Percentiles rank a stretch among this genome's conserved stretches.
Conservation (phyloP, 2,797 vertebrate genomes). For the Phyllotis vaccarum region DNA sequence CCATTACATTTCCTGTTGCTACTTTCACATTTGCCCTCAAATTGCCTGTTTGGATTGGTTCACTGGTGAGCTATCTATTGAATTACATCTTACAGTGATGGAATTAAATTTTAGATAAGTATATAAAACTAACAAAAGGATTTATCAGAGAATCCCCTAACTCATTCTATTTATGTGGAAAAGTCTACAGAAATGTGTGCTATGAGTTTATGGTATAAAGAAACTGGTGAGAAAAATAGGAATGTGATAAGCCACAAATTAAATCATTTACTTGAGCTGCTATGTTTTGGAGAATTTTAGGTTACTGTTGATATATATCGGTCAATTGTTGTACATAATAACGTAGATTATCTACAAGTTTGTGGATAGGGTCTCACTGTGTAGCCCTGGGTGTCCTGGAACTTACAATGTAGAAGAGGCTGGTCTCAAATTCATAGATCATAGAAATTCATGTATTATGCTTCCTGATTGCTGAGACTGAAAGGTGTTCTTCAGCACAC, state of each 20-base stretch:
- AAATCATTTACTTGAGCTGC: not conserved
- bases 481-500: not conserved
- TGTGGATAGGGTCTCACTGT: not conserved
- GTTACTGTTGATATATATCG: not conserved
- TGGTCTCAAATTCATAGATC: not conserved
- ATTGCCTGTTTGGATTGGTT: not conserved
- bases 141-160: not conserved
- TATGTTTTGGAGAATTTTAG: not conserved
- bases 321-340: conserved; percentile 11
- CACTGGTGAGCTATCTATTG: not conserved
- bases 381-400: not conserved
- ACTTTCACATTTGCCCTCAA: not conserved
- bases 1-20: not conserved
- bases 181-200: conserved; percentile 38
- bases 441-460: not conserved
- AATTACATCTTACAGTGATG: not conserved
- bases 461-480: not conserved
- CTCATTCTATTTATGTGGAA: not conserved
- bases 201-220: not conserved
- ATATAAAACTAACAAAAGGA: not conserved
- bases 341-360: conserved; percentile 11
- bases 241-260: conserved; percentile 21
- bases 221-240: not conserved
- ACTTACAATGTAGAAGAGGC: not conserved
- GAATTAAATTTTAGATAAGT: conserved; percentile 21